Conservation (phyloP, 2,113 vertebrate species). For the Pseudopodoces humilis region DNA sequence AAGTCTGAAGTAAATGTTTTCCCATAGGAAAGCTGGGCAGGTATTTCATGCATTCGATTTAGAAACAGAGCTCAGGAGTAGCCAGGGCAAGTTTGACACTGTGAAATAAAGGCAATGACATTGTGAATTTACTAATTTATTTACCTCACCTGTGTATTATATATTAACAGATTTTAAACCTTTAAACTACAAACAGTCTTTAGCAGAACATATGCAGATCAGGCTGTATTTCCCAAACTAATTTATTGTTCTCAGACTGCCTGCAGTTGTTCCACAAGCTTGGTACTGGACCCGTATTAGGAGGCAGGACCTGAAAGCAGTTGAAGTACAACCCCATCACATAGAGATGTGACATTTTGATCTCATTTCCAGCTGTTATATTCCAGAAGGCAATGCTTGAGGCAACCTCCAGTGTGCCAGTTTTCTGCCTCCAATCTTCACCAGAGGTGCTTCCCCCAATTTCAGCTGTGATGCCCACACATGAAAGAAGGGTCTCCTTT, state of each 20-base stretch:
- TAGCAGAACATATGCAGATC: not conserved
- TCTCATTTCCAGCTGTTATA: not conserved
- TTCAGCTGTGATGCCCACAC: not conserved
- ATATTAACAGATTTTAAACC: not conserved
- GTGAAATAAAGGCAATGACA: not conserved
- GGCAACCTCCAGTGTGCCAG: not conserved
- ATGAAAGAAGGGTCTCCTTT: not conserved
- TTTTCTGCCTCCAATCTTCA: not conserved
- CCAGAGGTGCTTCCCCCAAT: not conserved
- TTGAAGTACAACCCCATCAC: not conserved
- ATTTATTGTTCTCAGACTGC: not conserved
- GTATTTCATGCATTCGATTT: not conserved
- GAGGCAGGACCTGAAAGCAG: not conserved
- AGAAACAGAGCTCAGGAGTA: not conserved
- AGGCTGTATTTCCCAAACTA: not conserved
- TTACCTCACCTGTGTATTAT: not conserved
- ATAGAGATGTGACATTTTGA: not conserved
- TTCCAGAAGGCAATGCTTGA: not conserved
- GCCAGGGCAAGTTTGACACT: not conserved
- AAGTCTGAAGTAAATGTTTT: not conserved
- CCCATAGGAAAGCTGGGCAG: not conserved
- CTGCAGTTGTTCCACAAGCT: not conserved
- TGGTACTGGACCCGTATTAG: not conserved
- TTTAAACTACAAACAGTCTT: not conserved
- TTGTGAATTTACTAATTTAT: not conserved